Evolutionary conservation across 2,113 vertebrate genomes (phyloP).

Genomic region (Hemichromis elongatus): DNA sequence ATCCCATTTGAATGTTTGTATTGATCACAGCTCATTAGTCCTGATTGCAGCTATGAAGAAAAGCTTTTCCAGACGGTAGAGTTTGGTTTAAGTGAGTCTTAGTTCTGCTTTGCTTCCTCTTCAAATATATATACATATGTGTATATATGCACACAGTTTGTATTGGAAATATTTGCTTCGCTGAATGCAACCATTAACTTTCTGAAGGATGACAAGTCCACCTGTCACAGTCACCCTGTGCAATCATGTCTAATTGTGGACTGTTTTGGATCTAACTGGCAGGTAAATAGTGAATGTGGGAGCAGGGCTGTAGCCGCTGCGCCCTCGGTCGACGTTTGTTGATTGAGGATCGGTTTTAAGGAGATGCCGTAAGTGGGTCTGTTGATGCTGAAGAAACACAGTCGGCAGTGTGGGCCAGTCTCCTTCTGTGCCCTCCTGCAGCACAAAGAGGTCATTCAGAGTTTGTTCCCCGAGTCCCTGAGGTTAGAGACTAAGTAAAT

Average conservation of each 20-base stretch:
- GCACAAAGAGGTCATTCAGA: slow-evolving; percentile 72
- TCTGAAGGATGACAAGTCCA: background rate
- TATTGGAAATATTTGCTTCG: background rate
- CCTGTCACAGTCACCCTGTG: background rate
- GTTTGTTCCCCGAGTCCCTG: slow-evolving; percentile 60
- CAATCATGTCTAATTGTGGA: background rate
- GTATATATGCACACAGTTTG: background rate
- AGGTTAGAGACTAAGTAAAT: slow-evolving; percentile 74
- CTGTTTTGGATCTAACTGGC: background rate
- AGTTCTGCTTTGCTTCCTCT: background rate
- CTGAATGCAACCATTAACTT: background rate
- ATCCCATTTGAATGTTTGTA: background rate
- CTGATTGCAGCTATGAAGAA: background rate
- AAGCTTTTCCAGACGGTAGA: background rate
- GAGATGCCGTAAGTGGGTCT: slow-evolving; percentile 22
- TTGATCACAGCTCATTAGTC: slow-evolving; percentile 8
- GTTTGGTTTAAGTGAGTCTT: background rate
- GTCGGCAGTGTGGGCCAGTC: slow-evolving; percentile 3
- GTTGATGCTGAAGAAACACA: slow-evolving; percentile 17
- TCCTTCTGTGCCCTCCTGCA: slow-evolving; percentile 27
- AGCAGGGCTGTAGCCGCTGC: background rate
- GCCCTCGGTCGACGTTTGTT: background rate
- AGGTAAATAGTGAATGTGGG: background rate
- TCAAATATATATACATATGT: background rate
- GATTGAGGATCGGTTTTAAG: slow-evolving; percentile 8